Evolutionary conservation across 2,113 vertebrate genomes (phyloP).

Genomic region (Electrona antarctica): DNA sequence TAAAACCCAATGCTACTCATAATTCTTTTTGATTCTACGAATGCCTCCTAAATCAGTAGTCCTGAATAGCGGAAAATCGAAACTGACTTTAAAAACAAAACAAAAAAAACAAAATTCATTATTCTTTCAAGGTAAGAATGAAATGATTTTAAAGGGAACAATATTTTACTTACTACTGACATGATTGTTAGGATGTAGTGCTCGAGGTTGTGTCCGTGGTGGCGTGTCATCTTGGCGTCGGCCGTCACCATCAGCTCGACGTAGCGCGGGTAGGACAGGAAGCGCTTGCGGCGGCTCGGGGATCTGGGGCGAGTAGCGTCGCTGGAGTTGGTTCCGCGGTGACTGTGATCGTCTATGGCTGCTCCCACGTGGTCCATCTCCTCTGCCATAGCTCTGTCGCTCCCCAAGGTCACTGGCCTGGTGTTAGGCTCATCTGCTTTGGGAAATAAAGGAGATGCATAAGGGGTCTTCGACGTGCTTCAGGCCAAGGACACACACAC

Average conservation of each 20-base stretch:
- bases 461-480: too few relatives aligned
- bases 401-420: conserved; percentile 61
- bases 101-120: too few relatives aligned
- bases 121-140: conserved; percentile 1
- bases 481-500: neutral
- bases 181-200: conserved; percentile 96
- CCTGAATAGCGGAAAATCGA: too few relatives aligned
- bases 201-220: conserved; percentile 91
- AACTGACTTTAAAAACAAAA: too few relatives aligned
- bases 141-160: conserved; percentile 57
- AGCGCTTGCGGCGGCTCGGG: conserved; percentile 87
- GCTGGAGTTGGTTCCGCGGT: conserved; percentile 63
- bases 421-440: conserved; percentile 75
- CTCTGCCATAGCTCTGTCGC: conserved; percentile 72
- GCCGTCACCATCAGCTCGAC: conserved; percentile 98
- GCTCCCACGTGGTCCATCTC: conserved; percentile 72
- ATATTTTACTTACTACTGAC: conserved; percentile 96
- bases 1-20: too few relatives aligned
- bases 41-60: too few relatives aligned
- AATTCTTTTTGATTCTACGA: too few relatives aligned
- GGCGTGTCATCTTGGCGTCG: conserved; percentile 89
- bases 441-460: conserved; percentile 4
- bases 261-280: conserved; percentile 96
- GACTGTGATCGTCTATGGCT: conserved; percentile 45
- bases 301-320: conserved; percentile 28